These are phyloP conservation scores for Nemoura dubitans DNA, from an alignment of 2,888 invertebrate genomes.

Conservation along the genomic window DNA sequence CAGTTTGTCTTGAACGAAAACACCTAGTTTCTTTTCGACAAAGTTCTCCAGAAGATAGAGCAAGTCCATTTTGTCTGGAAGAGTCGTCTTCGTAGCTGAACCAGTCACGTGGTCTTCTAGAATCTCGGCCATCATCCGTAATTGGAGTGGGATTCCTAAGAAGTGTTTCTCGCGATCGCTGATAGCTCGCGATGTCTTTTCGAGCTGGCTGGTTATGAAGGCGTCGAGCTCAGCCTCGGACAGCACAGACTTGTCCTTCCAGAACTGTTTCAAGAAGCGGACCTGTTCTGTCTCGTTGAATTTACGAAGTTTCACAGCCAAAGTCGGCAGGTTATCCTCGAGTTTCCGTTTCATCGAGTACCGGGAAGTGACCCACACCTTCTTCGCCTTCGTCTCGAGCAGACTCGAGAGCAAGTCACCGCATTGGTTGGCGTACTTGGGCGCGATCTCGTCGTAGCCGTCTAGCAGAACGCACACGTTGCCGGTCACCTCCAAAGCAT, in stretches of 20 bases:
- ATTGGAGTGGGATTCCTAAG: background rate
- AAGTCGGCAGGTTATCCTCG: background rate
- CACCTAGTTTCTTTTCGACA: conserved; percentile 16
- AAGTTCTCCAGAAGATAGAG: background rate
- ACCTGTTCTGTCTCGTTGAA: conserved; percentile 17
- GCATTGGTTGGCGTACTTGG: background rate
- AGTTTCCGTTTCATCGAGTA: background rate
- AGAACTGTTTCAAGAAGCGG: conserved; percentile 2
- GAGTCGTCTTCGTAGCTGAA: background rate
- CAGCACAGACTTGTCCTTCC: background rate
- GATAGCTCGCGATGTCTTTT: background rate
- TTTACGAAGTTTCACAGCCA: background rate
- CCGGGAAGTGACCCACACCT: background rate
- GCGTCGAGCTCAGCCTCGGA: background rate
- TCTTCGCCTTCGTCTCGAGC: background rate
- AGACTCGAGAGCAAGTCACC: background rate
- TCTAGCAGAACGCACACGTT: background rate
- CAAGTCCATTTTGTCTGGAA: background rate
- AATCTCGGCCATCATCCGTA: background rate
- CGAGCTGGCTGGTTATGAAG: background rate
- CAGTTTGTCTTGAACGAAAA: background rate
- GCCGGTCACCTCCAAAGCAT: background rate
- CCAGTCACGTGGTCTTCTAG: background rate
- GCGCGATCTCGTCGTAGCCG: conserved; percentile 15
- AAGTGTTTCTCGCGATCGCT: background rate